Evolutionary conservation across 92 coral and sea anemone genomes (phyloP), one percentile per base, ranked within the genome.

Genomic region (Porites divaricata): DNA sequence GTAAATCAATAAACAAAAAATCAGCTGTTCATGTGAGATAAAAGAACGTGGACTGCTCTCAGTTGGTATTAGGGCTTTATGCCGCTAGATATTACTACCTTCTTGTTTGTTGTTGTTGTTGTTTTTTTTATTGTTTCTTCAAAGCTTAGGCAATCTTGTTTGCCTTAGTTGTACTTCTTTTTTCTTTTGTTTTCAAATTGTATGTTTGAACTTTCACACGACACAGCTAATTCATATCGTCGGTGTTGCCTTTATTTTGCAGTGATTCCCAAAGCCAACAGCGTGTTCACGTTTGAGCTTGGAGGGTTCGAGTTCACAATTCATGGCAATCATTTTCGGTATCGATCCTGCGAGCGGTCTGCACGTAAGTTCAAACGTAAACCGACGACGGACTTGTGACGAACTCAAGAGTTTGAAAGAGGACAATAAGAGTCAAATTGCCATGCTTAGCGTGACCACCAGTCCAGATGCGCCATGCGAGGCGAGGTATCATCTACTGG

Each of bases 251-350:
- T 26, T 79, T 67, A 20, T 72, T 70, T 90, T 85, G 35, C 83
- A 96, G 99, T 86, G 35, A 91, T 96, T 12, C 99, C 99, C 49
- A 96, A 96, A 81, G 94, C 98, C 8, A 86, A 95, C 85, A 96
- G 91, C 70, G 92, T 96, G 81, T 96, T 96, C 75, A 93, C 91
- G 1, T 93, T 95, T 80, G 95, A 95, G 87, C 79, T 91, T 68
- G 91, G 70, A 45, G 92, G 89, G 28, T 96, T 92, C 65, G 77
- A 82, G 70, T 92, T 92, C 89, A 96, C 95, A 16, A 82, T 96
- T 52, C 89, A 91, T 83, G 99, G 99, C n/a, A 96, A 95, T 77
- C 99, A 96, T 35, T 95, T 96, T 79, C 78, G 90, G 75, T 88
- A 90, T 69, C 92, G 96, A 2, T 86, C 97, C 17, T 93, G 98